Evolutionary conservation across 1,140 invertebrate species (phyloP).

Genomic region (Drosophila mauritiana): DNA sequence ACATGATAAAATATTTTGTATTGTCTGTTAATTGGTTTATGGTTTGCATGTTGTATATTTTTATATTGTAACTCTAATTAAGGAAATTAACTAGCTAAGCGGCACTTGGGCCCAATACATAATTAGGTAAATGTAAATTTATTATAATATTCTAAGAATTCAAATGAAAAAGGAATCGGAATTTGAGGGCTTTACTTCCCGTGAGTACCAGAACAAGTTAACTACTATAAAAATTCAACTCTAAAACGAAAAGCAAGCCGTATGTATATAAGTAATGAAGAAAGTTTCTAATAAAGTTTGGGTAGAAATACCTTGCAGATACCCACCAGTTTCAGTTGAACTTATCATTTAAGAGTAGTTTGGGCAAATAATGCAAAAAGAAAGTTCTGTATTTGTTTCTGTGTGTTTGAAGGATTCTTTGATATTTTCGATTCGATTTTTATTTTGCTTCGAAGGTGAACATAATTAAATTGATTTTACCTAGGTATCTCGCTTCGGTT

Average conservation of each 20-base stretch:
- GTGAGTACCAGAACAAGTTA: conserved; percentile 22
- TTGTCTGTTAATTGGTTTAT: conserved; percentile 76
- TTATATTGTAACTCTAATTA: conserved; percentile 65
- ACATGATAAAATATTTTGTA: conserved; percentile 58
- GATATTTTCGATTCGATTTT: conserved; percentile 52
- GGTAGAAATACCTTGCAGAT: conserved; percentile 62
- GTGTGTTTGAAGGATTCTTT: conserved; percentile 55
- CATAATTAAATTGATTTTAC: conserved; percentile 75
- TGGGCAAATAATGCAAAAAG: conserved; percentile 30
- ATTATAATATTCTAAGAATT: conserved; percentile 22
- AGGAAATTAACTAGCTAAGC: conserved; percentile 67
- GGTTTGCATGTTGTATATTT: conserved; percentile 46
- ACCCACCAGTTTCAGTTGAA: conserved; percentile 65
- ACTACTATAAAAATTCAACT: conserved; percentile 28
- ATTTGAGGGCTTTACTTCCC: conserved; percentile 17
- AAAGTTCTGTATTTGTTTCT: conserved; percentile 40
- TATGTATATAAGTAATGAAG: conserved; percentile 6
- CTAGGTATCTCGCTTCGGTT: conserved; percentile 50
- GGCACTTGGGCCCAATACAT: conserved; percentile 26
- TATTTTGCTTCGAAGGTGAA: conserved; percentile 68
- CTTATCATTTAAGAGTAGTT: conserved; percentile 20
- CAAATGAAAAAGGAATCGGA: conserved; percentile 31
- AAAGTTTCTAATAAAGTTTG: conserved; percentile 22
- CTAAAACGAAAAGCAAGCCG: conserved; percentile 40
- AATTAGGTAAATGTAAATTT: conserved; percentile 32